Conservation (phyloP, 1,140 invertebrate species). For the Microplitis demolitor region DNA sequence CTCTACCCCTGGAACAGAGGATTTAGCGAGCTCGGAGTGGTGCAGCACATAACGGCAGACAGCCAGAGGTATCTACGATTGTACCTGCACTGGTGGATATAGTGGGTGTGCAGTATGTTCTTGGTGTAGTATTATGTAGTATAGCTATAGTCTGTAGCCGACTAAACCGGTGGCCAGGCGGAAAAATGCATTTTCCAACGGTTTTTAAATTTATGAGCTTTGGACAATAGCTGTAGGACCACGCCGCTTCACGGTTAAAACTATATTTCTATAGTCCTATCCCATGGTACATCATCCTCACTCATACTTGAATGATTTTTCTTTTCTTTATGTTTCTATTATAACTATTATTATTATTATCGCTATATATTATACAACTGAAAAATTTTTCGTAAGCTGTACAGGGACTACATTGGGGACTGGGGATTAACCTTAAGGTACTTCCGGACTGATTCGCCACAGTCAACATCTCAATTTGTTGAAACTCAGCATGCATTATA, state of each 20-base stretch:
- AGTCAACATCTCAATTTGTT: not conserved
- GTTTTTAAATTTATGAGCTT: constrained; percentile 35
- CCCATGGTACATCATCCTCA: constrained; percentile 12
- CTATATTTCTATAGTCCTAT: not conserved
- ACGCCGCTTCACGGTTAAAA: constrained; percentile 27
- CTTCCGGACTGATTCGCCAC: not conserved
- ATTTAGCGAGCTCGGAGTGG: no score
- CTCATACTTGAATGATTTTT: not conserved
- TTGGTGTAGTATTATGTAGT: no score
- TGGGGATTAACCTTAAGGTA: not conserved
- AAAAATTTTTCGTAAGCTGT: no score
- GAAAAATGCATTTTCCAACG: constrained; percentile 39
- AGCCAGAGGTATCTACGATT: no score
- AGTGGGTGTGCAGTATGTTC: not conserved
- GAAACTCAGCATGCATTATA: no score
- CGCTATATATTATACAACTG: not conserved
- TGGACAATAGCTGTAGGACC: constrained; percentile 30
- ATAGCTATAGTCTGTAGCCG: constrained; percentile 4
- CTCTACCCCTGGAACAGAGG: no score
- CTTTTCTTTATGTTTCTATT: constrained; percentile 9
- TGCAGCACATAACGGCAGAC: no score
- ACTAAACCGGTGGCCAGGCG: constrained; percentile 28
- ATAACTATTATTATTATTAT: not conserved
- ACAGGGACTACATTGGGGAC: no score
- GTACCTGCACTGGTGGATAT: not conserved